These are phyloP conservation scores for Telenomus remus DNA, from an alignment of 1,140 invertebrate genomes.

Conservation along the genomic window DNA sequence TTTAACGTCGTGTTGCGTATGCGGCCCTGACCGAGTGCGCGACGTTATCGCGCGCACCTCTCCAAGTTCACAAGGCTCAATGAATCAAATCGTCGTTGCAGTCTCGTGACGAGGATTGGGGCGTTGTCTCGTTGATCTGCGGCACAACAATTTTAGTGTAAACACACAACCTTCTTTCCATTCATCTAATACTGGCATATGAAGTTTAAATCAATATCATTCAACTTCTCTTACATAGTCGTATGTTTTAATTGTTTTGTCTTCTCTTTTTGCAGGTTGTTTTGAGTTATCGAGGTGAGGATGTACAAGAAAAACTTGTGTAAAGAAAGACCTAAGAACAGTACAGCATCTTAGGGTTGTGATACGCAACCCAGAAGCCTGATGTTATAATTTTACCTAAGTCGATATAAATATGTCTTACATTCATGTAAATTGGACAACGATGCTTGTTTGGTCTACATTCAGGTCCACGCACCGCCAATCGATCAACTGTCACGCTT, in stretches of 20 bases:
- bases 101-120: constrained; percentile 27
- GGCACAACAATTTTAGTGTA: neutral
- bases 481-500: constrained; percentile 11
- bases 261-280: too few species aligned
- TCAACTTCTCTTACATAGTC: neutral
- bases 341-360: constrained; percentile 48
- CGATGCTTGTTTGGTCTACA: neutral
- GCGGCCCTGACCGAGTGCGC: constrained; percentile 53
- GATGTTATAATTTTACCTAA: constrained; percentile 51
- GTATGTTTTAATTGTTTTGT: neutral
- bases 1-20: constrained; percentile 6
- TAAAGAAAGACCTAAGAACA: neutral
- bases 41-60: constrained; percentile 20
- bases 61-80: constrained; percentile 49
- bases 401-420: constrained; percentile 56
- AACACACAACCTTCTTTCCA: neutral
- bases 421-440: constrained; percentile 21
- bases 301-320: too few species aligned
- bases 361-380: constrained; percentile 66
- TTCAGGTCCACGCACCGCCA: constrained; percentile 14
- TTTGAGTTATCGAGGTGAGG: too few species aligned
- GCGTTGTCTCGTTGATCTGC: constrained; percentile 35
- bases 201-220: too few species aligned
- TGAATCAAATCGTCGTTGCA: constrained; percentile 39
- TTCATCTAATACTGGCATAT: too few species aligned